Evolutionary conservation across 53 echinoderm and acorn worm species (phyloP).

Genomic region (Hippasteria phrygiana): DNA sequence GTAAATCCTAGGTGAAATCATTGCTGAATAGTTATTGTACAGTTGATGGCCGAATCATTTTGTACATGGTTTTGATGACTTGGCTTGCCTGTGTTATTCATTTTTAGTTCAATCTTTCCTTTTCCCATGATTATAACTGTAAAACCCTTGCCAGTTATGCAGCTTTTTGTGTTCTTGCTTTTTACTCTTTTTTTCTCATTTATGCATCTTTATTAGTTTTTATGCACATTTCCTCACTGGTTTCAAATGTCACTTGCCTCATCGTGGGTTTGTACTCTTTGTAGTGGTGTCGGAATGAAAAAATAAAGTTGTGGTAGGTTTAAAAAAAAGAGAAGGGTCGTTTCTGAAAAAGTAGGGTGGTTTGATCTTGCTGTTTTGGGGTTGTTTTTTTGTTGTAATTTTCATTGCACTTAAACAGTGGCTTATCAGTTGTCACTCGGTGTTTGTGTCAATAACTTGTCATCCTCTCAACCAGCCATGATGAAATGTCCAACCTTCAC

Average conservation of each 20-base stretch:
- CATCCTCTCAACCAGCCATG: neutral
- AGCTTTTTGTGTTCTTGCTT: neutral
- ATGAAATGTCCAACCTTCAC: neutral
- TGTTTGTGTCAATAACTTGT: slow-evolving; percentile 21
- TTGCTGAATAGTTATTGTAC: too few species aligned
- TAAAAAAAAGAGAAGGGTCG: neutral
- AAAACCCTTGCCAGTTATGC: neutral
- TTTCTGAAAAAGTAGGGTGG: neutral
- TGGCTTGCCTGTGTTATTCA: too few species aligned
- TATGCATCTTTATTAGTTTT: neutral
- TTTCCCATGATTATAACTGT: neutral
- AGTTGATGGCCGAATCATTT: too few species aligned
- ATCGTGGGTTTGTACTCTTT: slow-evolving; percentile 26
- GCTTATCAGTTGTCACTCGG: neutral
- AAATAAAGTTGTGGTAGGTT: neutral
- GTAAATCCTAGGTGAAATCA: too few species aligned
- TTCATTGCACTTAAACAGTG: slow-evolving; percentile 1
- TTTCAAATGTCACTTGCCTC: neutral
- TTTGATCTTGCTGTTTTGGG: neutral
- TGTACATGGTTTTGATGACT: too few species aligned
- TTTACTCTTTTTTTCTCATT: neutral
- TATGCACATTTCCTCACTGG: neutral
- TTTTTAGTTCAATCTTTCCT: neutral
- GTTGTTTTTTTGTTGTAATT: neutral
- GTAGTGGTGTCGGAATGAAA: slow-evolving; percentile 13